These are phyloP conservation scores for Limenitis camilla DNA, from an alignment of 2,888 invertebrate species.

Conservation along the genomic window DNA sequence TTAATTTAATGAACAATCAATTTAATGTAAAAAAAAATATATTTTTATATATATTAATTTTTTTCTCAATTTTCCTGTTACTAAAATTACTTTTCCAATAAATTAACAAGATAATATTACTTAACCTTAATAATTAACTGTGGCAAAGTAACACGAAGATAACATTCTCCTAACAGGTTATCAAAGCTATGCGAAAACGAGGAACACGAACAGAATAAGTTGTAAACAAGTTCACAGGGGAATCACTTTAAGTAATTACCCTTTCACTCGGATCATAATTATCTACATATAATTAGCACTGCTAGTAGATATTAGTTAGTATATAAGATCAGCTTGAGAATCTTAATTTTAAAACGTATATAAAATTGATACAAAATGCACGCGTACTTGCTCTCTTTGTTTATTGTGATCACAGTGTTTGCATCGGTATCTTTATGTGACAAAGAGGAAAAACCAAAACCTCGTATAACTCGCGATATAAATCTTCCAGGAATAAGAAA, in stretches of 20 bases:
- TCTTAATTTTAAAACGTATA: not conserved
- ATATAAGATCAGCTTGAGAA: constrained; percentile 7
- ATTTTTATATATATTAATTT: too few species aligned
- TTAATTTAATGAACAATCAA: too few species aligned
- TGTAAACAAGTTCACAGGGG: constrained; percentile 11
- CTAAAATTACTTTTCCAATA: too few species aligned
- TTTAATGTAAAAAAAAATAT: too few species aligned
- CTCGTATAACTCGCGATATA: constrained; percentile 5
- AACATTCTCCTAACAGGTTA: constrained; percentile 8
- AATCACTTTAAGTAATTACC: constrained; percentile 15
- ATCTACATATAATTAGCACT: not conserved
- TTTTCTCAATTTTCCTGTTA: too few species aligned
- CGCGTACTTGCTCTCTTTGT: not conserved
- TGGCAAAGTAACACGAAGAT: not conserved
- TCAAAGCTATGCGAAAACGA: not conserved
- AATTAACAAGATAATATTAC: not conserved
- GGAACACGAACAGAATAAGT: not conserved
- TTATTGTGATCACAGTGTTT: not conserved
- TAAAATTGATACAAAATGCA: not conserved
- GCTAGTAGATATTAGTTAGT: not conserved
- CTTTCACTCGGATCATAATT: constrained; percentile 4
- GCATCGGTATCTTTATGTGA: not conserved
- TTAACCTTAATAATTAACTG: not conserved
- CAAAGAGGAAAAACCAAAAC: not conserved
- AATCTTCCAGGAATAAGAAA: constrained; percentile 25